Conservation (phyloP, 2,113 vertebrate species). For the Neoarius graeffei region DNA sequence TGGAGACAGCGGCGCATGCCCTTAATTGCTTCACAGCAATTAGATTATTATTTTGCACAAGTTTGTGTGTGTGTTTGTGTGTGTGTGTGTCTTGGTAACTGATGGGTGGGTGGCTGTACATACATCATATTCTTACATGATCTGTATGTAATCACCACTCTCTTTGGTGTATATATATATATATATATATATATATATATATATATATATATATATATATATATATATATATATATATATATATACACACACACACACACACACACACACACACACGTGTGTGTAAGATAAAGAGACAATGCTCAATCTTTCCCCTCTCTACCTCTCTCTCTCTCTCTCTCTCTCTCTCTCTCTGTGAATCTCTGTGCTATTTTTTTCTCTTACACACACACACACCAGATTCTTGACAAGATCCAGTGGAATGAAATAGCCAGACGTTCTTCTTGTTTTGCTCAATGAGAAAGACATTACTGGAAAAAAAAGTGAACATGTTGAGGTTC, state of each 20-base stretch:
- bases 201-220: too few species aligned
- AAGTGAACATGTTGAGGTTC: not conserved
- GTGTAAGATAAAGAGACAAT: not conserved
- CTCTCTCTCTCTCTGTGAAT: not conserved
- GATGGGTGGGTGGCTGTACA: constrained; percentile 18
- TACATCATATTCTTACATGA: not conserved
- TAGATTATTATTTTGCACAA: constrained; percentile 51
- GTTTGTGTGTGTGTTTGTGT: constrained; percentile 33
- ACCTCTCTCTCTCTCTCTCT: not conserved
- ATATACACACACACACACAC: too few species aligned
- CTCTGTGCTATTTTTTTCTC: not conserved
- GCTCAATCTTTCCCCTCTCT: not conserved
- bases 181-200: too few species aligned
- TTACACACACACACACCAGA: not conserved
- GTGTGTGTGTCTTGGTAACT: constrained; percentile 37
- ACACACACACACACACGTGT: too few species aligned
- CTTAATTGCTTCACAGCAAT: constrained; percentile 58
- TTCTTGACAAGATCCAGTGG: not conserved
- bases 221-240: too few species aligned
- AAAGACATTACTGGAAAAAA: not conserved
- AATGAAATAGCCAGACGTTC: not conserved
- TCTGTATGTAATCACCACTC: not conserved
- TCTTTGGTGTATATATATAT: too few species aligned
- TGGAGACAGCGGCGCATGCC: constrained; percentile 49
- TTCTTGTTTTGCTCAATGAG: not conserved